Evolutionary conservation across 2,888 invertebrate genomes (phyloP).

Genomic region (Mayetiola destructor): DNA sequence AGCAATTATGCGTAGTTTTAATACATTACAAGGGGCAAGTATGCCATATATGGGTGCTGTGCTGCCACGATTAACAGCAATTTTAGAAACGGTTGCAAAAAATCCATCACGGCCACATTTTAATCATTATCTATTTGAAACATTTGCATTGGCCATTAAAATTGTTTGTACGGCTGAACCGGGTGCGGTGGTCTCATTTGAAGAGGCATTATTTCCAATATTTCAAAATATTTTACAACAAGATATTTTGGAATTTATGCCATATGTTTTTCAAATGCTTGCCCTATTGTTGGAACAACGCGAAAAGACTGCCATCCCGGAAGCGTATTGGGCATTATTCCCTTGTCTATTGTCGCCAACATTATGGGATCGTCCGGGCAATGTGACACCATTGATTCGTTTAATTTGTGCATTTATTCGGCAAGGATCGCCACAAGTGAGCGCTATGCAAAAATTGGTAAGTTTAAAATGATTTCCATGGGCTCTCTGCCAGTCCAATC

Average conservation of each 20-base stretch:
- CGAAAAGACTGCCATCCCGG: constrained; percentile 44
- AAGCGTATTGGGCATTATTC: constrained; percentile 76
- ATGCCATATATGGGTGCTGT: constrained; percentile 68
- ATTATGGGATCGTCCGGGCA: constrained; percentile 87
- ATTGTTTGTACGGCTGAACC: constrained; percentile 74
- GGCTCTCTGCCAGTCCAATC: neutral
- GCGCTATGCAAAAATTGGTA: constrained; percentile 56
- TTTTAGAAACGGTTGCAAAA: constrained; percentile 68
- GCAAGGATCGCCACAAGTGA: constrained; percentile 53
- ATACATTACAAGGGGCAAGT: constrained; percentile 62
- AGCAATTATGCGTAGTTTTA: constrained; percentile 82
- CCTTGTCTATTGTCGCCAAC: constrained; percentile 80
- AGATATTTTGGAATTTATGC: constrained; percentile 88
- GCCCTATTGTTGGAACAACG: constrained; percentile 76
- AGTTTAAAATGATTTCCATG: constrained; percentile 23
- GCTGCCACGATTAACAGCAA: constrained; percentile 70
- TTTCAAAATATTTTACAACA: constrained; percentile 89
- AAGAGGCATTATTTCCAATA: constrained; percentile 83
- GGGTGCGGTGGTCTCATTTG: constrained; percentile 69
- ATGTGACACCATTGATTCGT: constrained; percentile 86
- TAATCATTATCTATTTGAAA: constrained; percentile 97
- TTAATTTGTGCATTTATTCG: constrained; percentile 75
- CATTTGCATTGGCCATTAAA: constrained; percentile 77
- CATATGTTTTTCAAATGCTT: constrained; percentile 95
- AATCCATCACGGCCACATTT: constrained; percentile 95